Base-by-base conservation (phyloP, 2,113 vertebrate species). In the Dromas ardeola region DNA sequence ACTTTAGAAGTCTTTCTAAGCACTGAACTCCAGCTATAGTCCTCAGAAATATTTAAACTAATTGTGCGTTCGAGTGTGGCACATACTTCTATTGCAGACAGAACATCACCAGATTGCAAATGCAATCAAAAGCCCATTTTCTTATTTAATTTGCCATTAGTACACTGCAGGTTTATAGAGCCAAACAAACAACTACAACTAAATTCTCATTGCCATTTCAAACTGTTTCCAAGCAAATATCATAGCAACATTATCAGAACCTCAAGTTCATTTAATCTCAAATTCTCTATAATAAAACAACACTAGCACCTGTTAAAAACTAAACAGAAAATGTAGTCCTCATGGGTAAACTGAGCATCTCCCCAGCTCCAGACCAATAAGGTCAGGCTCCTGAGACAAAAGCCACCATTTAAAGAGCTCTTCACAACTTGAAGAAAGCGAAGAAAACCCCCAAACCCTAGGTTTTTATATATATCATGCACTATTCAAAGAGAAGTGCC, bases 111-210 rank as follows among this genome's bases (percentile, higher is more conserved):
- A 93, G 93, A 91, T 73, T 96, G 93, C 62, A 95, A 91, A 94
- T 19, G 67, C 86, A 87, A 95, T 93, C 92, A 97, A 93, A 96
- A 95, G 49, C 70, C 67, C 53, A 78, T 97, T 95, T 93, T 94
- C 91, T 74, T 86, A 45, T 79, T 90, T 92, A 96, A 91, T 86
- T 93, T 95, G 87, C 84, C 78, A 93, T 96, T 95, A 94, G 66
- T 73, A 82, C 58, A 53, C 63, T 55, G 84, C 38, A 73, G 62
- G 78, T 87, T 93, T 94, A 81, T 15, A 85, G 53, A 91, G 42
- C 29, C 84, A 94, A 93, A 86, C 81, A 91, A 93, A 61, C 49
- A 82, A 85, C 88, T 71, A 67, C 29, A 91, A 79, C 81, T 77
- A 82, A 81, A 84, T 70, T 89, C 78, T 87, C 89, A 80, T 7